Evolutionary conservation across 2,888 invertebrate species (phyloP).

Genomic region (Macaria notata): DNA sequence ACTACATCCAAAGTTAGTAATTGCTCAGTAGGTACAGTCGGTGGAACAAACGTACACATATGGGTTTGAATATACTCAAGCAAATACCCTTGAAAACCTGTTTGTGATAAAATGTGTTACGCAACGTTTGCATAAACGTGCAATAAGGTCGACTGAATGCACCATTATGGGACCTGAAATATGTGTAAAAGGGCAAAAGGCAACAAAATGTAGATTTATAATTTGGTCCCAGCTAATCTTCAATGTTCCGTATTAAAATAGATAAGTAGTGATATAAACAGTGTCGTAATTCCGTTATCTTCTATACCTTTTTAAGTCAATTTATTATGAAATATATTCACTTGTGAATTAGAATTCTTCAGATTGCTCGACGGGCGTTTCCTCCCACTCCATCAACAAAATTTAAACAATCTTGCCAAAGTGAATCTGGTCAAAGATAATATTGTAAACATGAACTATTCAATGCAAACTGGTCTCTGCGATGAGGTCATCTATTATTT

Average conservation of each 20-base stretch:
- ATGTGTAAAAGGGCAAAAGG: constrained; percentile 1
- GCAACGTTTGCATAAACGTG: constrained; percentile 24
- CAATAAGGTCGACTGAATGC: constrained; percentile 15
- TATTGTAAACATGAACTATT: constrained; percentile 35
- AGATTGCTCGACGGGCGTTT: constrained; percentile 14
- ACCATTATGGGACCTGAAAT: background rate
- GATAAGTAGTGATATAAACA: constrained; percentile 41
- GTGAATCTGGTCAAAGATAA: constrained; percentile 29
- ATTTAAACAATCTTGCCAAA: constrained; percentile 33
- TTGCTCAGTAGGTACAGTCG: constrained; percentile 24
- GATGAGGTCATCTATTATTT: constrained; percentile 61
- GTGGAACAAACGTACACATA: constrained; percentile 34
- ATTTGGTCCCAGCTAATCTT: constrained; percentile 14
- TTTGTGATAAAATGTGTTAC: constrained; percentile 17
- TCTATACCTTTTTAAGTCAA: constrained; percentile 32
- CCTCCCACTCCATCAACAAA: constrained; percentile 50
- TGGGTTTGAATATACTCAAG: constrained; percentile 23
- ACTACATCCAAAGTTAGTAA: constrained; percentile 38
- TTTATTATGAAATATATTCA: constrained; percentile 44
- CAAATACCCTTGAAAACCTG: constrained; percentile 39
- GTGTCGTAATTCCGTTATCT: constrained; percentile 34
- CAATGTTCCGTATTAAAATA: constrained; percentile 26
- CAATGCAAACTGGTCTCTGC: constrained; percentile 38
- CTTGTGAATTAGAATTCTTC: constrained; percentile 36
- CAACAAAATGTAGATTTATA: constrained; percentile 2